Conservation (phyloP, 2,797 vertebrate species). For the Dromococcyx pavoninus region DNA sequence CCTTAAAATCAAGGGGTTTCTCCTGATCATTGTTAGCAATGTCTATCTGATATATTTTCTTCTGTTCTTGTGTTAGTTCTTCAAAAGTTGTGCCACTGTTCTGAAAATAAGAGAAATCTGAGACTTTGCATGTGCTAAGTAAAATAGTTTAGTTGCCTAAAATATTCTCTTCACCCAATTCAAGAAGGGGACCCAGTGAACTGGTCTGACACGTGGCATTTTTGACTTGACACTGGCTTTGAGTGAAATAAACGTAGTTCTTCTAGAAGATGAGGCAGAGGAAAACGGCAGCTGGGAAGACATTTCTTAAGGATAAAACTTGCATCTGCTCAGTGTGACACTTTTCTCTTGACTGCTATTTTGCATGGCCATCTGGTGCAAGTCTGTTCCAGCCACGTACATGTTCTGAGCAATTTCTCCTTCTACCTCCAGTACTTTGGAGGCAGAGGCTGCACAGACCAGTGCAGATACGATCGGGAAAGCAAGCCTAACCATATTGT, state of each 20-base stretch:
- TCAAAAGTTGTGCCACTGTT: neutral
- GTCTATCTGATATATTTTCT: neutral
- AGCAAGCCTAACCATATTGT: slow-evolving; percentile 65
- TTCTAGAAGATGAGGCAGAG: slow-evolving; percentile 44
- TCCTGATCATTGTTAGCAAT: neutral
- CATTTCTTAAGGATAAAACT: slow-evolving; percentile 30
- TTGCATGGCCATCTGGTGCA: slow-evolving; percentile 50
- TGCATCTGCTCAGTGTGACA: slow-evolving; percentile 25
- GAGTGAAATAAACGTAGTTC: neutral
- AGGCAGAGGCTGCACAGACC: neutral
- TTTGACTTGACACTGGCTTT: slow-evolving; percentile 1
- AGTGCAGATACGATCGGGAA: slow-evolving; percentile 34
- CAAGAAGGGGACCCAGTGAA: neutral
- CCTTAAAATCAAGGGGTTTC: neutral
- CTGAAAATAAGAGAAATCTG: neutral
- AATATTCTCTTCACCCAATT: neutral
- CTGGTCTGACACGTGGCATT: neutral
- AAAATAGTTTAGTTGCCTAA: neutral
- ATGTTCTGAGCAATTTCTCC: slow-evolving; percentile 18
- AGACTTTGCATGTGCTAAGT: neutral
- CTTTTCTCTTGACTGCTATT: slow-evolving; percentile 56
- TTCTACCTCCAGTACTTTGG: slow-evolving; percentile 11
- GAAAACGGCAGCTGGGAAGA: slow-evolving; percentile 48
- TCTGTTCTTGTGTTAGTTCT: neutral
- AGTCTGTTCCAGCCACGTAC: slow-evolving; percentile 48